Conservation (phyloP, 2,888 invertebrate genomes). For the Asteroscopus sphinx region DNA sequence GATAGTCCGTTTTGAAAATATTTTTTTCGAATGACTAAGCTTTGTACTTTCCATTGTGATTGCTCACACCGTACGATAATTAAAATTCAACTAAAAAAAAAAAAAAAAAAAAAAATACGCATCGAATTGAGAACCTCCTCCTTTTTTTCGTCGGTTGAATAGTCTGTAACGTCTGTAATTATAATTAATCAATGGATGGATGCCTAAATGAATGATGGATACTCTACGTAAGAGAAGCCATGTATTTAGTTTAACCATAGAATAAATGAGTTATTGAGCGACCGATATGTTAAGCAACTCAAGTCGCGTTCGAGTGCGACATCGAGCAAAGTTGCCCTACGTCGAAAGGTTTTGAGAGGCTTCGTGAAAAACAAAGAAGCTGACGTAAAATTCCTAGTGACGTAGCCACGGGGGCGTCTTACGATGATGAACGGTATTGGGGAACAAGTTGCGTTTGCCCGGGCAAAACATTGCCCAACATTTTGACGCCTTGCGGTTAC, state of each 20-base stretch:
- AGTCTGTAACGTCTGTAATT: too few species aligned
- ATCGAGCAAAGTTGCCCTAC: constrained; percentile 22
- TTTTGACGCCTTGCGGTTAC: constrained; percentile 11
- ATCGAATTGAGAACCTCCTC: too few species aligned
- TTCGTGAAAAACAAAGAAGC: constrained; percentile 28
- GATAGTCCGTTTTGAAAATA: too few species aligned
- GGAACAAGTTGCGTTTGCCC: constrained; percentile 10
- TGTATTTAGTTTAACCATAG: too few species aligned
- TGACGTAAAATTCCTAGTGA: constrained; percentile 27
- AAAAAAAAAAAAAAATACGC: too few species aligned
- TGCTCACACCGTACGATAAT: too few species aligned
- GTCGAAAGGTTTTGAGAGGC: constrained; percentile 18
- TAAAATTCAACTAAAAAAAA: too few species aligned
- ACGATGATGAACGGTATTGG: neutral
- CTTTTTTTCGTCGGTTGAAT: too few species aligned
- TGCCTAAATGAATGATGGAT: too few species aligned
- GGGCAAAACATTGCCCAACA: constrained; percentile 34
- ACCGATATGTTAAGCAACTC: constrained; percentile 23
- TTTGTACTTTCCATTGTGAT: too few species aligned
- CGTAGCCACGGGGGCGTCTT: constrained; percentile 2
- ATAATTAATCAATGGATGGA: neutral
- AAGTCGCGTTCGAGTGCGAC: constrained; percentile 1
- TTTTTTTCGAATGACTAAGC: too few species aligned
- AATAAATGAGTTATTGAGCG: neutral
- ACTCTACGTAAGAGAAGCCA: constrained; percentile 1